phyloP scores from a whole-genome alignment of 2,113 vertebrate genomes.

The Camarhynchus parvulus region DNA sequence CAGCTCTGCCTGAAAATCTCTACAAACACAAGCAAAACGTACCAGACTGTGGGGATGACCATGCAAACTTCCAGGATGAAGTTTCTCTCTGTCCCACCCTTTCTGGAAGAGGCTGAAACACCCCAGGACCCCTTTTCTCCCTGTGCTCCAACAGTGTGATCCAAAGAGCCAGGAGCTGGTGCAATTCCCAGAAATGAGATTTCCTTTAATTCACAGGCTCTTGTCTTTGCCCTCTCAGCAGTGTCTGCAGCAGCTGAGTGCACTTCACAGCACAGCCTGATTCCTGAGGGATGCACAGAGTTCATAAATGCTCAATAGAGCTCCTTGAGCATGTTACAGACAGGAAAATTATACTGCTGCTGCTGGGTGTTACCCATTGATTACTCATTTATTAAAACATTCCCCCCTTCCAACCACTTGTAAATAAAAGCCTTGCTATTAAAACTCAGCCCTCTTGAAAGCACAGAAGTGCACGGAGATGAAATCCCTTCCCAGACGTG shows the following conservation, averaged over 20 bases:
- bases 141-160: neutral
- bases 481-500: neutral
- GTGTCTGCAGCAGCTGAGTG: neutral
- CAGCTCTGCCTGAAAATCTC: neutral
- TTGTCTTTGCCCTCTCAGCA: neutral
- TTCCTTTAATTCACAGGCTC: neutral
- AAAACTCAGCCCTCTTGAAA: neutral
- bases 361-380: neutral
- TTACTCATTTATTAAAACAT: slow-evolving; percentile 23
- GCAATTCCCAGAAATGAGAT: neutral
- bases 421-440: neutral
- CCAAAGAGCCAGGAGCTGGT: neutral
- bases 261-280: neutral
- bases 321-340: neutral
- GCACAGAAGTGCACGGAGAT: neutral
- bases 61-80: neutral
- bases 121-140: neutral
- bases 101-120: neutral
- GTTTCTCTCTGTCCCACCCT: neutral
- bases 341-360: neutral
- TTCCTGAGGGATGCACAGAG: neutral
- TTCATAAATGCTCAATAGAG: neutral
- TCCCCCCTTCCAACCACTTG: neutral
- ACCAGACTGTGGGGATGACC: neutral
- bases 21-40: neutral